Percentiles rank a stretch among this genome's conserved stretches.
Conservation (phyloP, 2,888 invertebrate genomes). For the Theretra japonica region DNA sequence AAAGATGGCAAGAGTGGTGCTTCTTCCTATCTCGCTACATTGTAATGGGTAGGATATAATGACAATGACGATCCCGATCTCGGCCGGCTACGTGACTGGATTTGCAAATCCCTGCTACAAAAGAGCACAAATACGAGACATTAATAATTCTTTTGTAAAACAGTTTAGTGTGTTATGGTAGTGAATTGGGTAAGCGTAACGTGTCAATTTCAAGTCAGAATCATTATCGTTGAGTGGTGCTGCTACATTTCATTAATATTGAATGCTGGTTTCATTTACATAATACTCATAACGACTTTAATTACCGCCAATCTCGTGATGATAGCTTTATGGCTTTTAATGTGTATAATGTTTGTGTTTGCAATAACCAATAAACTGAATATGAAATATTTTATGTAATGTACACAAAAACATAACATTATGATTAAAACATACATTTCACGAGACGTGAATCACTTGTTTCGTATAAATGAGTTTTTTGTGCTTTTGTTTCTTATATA, state of each 20-base stretch:
- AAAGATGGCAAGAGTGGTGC: not conserved
- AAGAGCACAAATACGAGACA: not conserved
- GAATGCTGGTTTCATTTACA: not conserved
- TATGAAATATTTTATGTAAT: not conserved
- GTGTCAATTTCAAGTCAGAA: not conserved
- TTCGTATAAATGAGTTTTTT: too few species aligned
- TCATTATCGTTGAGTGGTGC: not conserved
- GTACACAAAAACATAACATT: too few species aligned
- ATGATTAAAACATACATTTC: too few species aligned
- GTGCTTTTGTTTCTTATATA: too few species aligned
- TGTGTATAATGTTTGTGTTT: not conserved
- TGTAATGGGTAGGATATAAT: not conserved
- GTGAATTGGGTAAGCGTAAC: not conserved
- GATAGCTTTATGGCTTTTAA: conserved; percentile 1
- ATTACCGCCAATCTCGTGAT: not conserved
- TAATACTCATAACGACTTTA: not conserved
- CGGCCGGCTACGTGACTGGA: conserved; percentile 4
- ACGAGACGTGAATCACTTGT: too few species aligned
- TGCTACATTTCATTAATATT: conserved; percentile 2
- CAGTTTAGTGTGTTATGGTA: not conserved
- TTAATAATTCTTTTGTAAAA: not conserved
- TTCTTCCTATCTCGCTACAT: conserved; percentile 7
- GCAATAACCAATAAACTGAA: not conserved
- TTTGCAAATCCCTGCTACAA: not conserved
- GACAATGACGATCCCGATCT: not conserved